A percentile compares a stretch with the other conserved stretches of the same genome.
phyloP scores from a whole-genome alignment of 2,888 invertebrate species.

The Capitulum mitella region DNA sequence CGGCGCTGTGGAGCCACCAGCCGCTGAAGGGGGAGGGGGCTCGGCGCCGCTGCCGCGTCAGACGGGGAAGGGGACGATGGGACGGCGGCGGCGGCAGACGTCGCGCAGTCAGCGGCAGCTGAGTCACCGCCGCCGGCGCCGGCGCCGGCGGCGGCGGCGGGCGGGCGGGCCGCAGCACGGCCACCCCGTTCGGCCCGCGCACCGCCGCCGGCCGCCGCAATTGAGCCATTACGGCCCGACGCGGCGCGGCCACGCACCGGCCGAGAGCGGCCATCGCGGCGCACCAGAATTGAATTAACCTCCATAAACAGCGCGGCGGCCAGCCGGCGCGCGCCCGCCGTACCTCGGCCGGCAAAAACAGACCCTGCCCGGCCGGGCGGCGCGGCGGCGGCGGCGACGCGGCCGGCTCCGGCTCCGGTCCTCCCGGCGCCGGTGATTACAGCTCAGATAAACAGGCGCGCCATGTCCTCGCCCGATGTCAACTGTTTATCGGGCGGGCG shows the following conservation, averaged over 20 bases:
- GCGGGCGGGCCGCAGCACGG: too few relatives aligned
- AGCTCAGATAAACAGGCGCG: neutral
- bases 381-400: neutral
- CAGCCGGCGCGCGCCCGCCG: neutral
- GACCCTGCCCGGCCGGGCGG: neutral
- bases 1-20: too few relatives aligned
- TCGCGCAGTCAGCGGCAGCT: too few relatives aligned
- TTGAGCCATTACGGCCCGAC: neutral
- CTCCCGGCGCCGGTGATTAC: neutral
- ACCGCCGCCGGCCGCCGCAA: neutral
- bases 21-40: too few relatives aligned
- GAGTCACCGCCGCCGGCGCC: too few relatives aligned
- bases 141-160: too few relatives aligned
- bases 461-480: neutral
- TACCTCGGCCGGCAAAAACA: too few relatives aligned
- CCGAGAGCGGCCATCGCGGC: neutral
- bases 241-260: constrained; percentile 2
- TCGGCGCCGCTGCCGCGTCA: too few relatives aligned
- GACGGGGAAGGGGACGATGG: too few relatives aligned
- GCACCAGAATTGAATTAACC: neutral
- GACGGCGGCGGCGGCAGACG: too few relatives aligned
- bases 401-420: neutral
- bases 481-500: constrained; percentile 9
- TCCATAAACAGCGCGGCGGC: neutral
- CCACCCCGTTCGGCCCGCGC: too few relatives aligned